Percentiles rank a stretch among this genome's conserved stretches.
These are phyloP conservation scores for Corythaeola cristata DNA, from an alignment of 2,113 vertebrate species.

Conservation along the genomic window DNA sequence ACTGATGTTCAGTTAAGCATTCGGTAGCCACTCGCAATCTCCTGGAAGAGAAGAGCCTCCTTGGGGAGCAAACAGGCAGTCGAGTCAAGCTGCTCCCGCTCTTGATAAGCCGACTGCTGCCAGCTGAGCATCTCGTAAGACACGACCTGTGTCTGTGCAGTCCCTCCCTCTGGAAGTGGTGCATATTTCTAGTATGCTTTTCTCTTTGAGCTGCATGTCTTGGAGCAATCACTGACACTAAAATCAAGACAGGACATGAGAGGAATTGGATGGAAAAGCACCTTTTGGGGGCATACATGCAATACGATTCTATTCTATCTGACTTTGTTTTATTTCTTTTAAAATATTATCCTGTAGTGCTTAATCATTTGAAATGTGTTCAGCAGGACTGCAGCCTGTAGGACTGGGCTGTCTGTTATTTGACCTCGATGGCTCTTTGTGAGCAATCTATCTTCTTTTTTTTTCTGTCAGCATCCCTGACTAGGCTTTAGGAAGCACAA, in stretches of 20 bases:
- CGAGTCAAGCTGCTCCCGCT: background rate
- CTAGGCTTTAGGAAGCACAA: background rate
- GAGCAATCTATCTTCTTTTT: background rate
- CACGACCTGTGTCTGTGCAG: background rate
- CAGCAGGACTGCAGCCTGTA: background rate
- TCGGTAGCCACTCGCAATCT: accelerated
- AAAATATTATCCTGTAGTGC: background rate
- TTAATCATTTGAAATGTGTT: background rate
- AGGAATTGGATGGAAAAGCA: background rate
- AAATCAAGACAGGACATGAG: background rate
- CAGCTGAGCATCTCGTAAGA: background rate
- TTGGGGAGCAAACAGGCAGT: background rate
- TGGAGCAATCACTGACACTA: background rate
- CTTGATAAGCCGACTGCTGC: background rate
- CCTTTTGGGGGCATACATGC: accelerated
- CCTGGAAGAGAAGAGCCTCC: background rate
- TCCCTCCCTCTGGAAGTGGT: background rate
- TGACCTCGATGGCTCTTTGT: background rate
- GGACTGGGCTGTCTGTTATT: background rate
- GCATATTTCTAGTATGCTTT: background rate
- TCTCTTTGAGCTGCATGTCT: background rate
- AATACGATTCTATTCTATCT: background rate
- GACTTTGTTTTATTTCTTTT: background rate
- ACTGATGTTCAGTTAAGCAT: background rate
- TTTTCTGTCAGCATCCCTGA: background rate